These are phyloP conservation scores for Drosophila prolongata DNA, from an alignment of 2,888 invertebrate genomes.

Conservation along the genomic window DNA sequence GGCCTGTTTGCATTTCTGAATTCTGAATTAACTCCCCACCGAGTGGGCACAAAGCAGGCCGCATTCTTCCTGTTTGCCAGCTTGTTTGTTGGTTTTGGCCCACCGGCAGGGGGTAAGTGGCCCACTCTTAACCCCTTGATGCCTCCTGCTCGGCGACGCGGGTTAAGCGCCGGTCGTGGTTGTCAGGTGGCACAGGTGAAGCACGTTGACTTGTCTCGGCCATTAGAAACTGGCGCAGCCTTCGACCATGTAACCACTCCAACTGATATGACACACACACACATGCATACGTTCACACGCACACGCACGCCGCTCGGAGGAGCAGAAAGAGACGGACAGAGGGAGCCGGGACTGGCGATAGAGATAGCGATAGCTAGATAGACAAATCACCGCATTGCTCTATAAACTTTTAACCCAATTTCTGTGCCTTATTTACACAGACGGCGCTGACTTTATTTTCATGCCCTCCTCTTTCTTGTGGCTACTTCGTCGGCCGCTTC, in stretches of 20 bases:
- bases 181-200: constrained; percentile 39
- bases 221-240: constrained; percentile 66
- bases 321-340: background rate
- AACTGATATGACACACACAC: constrained; percentile 62
- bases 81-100: constrained; percentile 6
- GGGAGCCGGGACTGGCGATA: background rate
- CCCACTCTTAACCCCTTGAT: background rate
- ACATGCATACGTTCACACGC: background rate
- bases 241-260: constrained; percentile 74
- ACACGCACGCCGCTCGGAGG: constrained; percentile 2
- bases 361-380: constrained; percentile 8
- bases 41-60: constrained; percentile 7
- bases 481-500: constrained; percentile 18
- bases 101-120: constrained; percentile 9
- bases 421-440: constrained; percentile 80
- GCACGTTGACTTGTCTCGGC: constrained; percentile 65
- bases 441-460: constrained; percentile 65
- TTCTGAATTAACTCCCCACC: constrained; percentile 20
- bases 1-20: constrained; percentile 20
- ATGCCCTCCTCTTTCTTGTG: constrained; percentile 30
- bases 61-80: constrained; percentile 41
- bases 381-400: constrained; percentile 77
- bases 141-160: background rate
- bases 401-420: constrained; percentile 83
- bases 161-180: constrained; percentile 15